Percentiles rank a stretch among this genome's conserved stretches.
phyloP scores from a whole-genome alignment of 2,113 vertebrate genomes.

The Cinclus mexicanus region DNA sequence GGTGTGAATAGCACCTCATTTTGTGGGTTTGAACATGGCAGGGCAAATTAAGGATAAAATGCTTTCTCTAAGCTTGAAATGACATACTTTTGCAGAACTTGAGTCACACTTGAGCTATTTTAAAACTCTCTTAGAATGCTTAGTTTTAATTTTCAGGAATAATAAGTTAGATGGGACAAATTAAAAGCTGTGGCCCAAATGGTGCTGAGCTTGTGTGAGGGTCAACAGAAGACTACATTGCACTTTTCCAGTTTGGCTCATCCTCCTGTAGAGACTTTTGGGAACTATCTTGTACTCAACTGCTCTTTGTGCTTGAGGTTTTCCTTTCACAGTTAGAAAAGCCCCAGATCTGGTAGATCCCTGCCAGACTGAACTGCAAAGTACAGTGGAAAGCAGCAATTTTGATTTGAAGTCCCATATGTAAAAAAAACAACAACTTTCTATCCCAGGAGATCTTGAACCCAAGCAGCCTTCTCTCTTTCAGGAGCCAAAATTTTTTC shows the following conservation, averaged over 20 bases:
- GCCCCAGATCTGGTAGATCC: background rate
- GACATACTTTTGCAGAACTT: background rate
- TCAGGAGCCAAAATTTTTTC: background rate
- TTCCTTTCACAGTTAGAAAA: background rate
- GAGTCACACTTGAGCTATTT: slow-evolving; percentile 16
- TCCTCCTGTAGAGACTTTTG: background rate
- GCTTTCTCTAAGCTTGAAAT: background rate
- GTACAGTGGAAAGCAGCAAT: background rate
- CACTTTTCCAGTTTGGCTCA: background rate
- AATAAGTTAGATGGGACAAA: background rate
- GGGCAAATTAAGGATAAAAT: background rate
- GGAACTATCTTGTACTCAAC: background rate
- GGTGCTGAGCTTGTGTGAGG: background rate
- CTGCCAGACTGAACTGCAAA: background rate
- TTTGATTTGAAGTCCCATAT: background rate
- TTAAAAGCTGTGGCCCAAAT: background rate
- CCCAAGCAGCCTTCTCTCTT: background rate
- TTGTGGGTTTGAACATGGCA: background rate
- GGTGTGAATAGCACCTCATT: slow-evolving; percentile 34
- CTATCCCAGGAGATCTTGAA: background rate
- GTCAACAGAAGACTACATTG: background rate
- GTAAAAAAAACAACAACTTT: background rate
- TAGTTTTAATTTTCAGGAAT: slow-evolving; percentile 3
- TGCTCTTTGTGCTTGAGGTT: background rate
- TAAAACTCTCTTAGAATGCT: background rate